These are phyloP conservation scores for Selenia dentaria DNA, from an alignment of 2,888 invertebrate genomes.

Conservation along the genomic window DNA sequence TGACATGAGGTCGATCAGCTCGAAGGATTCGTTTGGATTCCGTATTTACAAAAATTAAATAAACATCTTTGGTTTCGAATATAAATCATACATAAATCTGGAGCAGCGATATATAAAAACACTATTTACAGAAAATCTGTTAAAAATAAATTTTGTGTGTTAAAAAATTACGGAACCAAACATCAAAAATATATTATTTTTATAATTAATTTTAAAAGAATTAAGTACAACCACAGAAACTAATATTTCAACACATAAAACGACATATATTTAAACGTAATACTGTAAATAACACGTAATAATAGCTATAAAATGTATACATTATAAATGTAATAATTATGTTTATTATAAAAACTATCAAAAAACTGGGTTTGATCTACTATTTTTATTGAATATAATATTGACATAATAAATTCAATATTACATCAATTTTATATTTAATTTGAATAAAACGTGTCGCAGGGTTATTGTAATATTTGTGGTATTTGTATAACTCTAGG, in stretches of 20 bases:
- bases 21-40: constrained; percentile 9
- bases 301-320: constrained; percentile 5
- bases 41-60: constrained; percentile 1
- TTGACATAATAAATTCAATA: too few species aligned
- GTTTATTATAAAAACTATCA: constrained; percentile 16
- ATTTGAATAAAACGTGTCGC: too few species aligned
- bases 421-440: too few species aligned
- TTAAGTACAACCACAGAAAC: constrained; percentile 28
- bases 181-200: constrained; percentile 5
- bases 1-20: too few species aligned
- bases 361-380: constrained; percentile 6
- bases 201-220: constrained; percentile 21
- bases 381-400: too few species aligned
- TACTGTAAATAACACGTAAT: constrained; percentile 25
- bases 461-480: too few species aligned
- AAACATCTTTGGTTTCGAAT: constrained; percentile 16
- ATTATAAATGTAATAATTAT: constrained; percentile 2
- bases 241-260: constrained; percentile 12
- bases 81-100: constrained; percentile 2
- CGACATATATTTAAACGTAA: constrained; percentile 28
- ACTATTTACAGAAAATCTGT: constrained; percentile 5
- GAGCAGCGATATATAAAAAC: not conserved
- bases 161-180: constrained; percentile 9
- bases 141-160: not conserved
- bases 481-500: too few species aligned